phyloP scores from a whole-genome alignment of 2,113 vertebrate genomes.

The Zootoca vivipara region DNA sequence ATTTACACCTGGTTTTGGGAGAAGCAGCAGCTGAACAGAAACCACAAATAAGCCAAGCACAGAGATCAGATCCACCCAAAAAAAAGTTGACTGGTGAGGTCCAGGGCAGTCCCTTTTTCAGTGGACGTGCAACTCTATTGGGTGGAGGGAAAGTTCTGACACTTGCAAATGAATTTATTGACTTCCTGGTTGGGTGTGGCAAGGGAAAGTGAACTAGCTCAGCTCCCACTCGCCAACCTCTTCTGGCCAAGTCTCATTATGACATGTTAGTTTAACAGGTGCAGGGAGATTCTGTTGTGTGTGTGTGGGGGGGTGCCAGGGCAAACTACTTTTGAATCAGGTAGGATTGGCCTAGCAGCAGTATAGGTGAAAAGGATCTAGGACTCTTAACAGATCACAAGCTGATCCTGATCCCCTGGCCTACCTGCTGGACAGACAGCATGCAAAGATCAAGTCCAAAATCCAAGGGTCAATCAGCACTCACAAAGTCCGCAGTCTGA shows the following conservation, averaged over 20 bases:
- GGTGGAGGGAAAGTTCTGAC: neutral
- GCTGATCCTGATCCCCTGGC: too few relatives aligned
- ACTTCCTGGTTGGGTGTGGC: neutral
- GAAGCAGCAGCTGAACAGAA: neutral
- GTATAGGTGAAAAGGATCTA: too few relatives aligned
- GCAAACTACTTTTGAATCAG: neutral
- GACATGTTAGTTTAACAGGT: too few relatives aligned
- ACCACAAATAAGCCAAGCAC: neutral
- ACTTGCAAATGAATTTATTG: neutral
- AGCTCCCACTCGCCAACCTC: neutral
- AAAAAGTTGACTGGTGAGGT: neutral
- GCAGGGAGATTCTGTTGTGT: neutral
- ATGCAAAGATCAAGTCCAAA: too few relatives aligned
- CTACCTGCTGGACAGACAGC: too few relatives aligned
- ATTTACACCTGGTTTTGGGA: neutral
- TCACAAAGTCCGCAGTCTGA: too few relatives aligned
- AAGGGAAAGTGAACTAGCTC: neutral
- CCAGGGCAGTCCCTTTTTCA: neutral
- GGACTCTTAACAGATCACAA: too few relatives aligned
- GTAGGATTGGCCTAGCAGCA: too few relatives aligned
- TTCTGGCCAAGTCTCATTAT: neutral
- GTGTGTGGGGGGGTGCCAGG: neutral
- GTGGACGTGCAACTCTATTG: neutral
- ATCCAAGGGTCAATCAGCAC: too few relatives aligned
- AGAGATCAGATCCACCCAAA: neutral